These are phyloP conservation scores for Pimephales promelas DNA, from an alignment of 2,113 vertebrate species.

Conservation along the genomic window DNA sequence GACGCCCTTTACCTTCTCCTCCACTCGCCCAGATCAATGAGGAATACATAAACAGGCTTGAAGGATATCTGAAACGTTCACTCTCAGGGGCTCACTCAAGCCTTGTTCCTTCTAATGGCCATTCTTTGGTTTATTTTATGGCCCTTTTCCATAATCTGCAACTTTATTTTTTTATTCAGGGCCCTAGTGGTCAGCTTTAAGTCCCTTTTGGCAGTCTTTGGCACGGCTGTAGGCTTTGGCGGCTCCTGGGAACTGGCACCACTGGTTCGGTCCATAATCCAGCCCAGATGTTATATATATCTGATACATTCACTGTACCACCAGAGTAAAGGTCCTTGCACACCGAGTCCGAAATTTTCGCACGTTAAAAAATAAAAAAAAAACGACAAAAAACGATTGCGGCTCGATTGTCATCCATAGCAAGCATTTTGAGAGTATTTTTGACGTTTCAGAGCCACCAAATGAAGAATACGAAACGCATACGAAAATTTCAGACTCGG, in stretches of 20 bases:
- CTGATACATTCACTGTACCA: neutral
- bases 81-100: conserved; percentile 8
- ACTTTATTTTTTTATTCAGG: neutral
- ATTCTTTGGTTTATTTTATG: neutral
- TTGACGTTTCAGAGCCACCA: too few species aligned
- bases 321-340: too few species aligned
- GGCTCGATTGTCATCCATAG: too few species aligned
- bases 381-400: too few species aligned
- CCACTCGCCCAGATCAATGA: conserved; percentile 46
- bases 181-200: neutral
- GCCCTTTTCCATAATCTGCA: neutral
- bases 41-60: conserved; percentile 53
- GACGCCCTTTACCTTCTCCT: conserved; percentile 13
- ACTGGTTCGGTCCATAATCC: neutral
- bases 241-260: neutral
- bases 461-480: too few species aligned
- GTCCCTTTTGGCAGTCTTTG: neutral
- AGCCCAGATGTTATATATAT: neutral
- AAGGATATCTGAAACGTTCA: conserved; percentile 43
- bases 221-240: neutral
- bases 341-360: too few species aligned
- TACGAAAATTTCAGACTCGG: too few species aligned
- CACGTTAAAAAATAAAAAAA: too few species aligned
- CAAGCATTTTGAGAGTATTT: too few species aligned
- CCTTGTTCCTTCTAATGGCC: neutral